Base-by-base conservation (phyloP, 2,888 invertebrate genomes). In the Linhomoeus sp. region DNA sequence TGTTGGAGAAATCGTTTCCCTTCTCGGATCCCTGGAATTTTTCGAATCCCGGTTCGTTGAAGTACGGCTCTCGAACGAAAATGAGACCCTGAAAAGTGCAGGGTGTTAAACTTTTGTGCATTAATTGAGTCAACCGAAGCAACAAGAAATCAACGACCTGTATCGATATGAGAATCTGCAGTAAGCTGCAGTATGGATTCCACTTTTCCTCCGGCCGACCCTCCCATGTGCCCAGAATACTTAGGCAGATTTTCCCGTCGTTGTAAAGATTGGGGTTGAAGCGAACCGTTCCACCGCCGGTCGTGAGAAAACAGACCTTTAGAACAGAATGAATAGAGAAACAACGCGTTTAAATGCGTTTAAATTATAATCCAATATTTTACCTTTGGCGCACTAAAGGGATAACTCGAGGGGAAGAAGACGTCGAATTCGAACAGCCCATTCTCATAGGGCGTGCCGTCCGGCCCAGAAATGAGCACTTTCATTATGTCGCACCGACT, bases 221-320 rank as follows among this genome's bases (percentile, higher is more conserved):
- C 45, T 64, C 63, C 63, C 63, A 63, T 3, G 63, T 64, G 15
- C 61, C 61, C 40, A 63, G 49, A 41, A 63, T 59, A 12, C 57
- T 58, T 15, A 62, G 51, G 45, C 62, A 62, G 39, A 58, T 57
- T 46, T 75, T 75, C 36, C 76, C 75, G 60, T 71, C 73, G 55
- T 70, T 71, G 61, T 76, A 76, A 12, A 76, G 58, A 59, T 76
- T 76, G 24, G 76, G 76, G 59, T 76, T 76, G 62, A 76, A 76
- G 41, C 76, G 64, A 25, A 76, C 75, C 49, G 63, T 67, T 17
- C 73, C 73, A 38, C 67, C 37, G 14, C 41, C 41, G 15, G 41
- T 41, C 7, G 41, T 41, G 25, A 26, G 12, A 15, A 41, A 22
- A 2, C 12, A 17, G 2, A 41, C 37, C 37, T 37, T n/a, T n/a